phyloP scores from a whole-genome alignment of 2,888 invertebrate species.

The Theodoxus fluviatilis region DNA sequence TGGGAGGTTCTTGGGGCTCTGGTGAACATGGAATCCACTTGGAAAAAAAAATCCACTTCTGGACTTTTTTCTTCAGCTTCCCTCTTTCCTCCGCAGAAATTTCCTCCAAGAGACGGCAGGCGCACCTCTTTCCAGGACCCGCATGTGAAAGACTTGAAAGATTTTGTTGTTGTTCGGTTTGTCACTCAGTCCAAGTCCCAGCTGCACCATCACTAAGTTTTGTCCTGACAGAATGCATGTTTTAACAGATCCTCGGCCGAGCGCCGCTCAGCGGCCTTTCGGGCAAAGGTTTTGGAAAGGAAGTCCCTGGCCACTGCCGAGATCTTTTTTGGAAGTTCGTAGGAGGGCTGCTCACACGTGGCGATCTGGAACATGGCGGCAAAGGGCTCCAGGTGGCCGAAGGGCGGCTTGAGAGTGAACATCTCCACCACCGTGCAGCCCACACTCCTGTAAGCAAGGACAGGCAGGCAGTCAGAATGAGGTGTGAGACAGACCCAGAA shows the following conservation, averaged over 20 bases:
- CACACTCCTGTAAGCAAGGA: slow-evolving; percentile 60
- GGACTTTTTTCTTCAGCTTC: too few relatives aligned
- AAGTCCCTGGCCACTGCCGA: slow-evolving; percentile 53
- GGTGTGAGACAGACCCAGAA: neutral
- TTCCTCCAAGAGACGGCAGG: too few relatives aligned
- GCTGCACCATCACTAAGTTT: too few relatives aligned
- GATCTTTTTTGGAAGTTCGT: slow-evolving; percentile 52
- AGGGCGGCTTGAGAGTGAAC: slow-evolving; percentile 64
- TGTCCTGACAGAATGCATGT: slow-evolving; percentile 38
- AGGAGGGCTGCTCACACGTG: slow-evolving; percentile 57
- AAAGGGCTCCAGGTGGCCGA: slow-evolving; percentile 63
- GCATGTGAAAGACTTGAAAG: too few relatives aligned
- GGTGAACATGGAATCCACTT: too few relatives aligned
- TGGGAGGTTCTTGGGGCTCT: too few relatives aligned
- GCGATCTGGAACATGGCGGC: slow-evolving; percentile 66
- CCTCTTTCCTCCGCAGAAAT: too few relatives aligned
- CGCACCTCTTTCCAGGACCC: too few relatives aligned
- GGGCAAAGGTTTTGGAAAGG: slow-evolving; percentile 53
- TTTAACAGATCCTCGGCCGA: slow-evolving; percentile 56
- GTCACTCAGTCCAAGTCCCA: too few relatives aligned
- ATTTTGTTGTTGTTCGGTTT: too few relatives aligned
- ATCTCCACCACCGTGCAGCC: slow-evolving; percentile 67
- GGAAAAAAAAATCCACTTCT: too few relatives aligned
- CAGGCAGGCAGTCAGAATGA: neutral
- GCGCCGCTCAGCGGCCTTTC: slow-evolving; percentile 51